phyloP scores from a whole-genome alignment of 2,888 invertebrate genomes.

The Dorcus hopei region DNA sequence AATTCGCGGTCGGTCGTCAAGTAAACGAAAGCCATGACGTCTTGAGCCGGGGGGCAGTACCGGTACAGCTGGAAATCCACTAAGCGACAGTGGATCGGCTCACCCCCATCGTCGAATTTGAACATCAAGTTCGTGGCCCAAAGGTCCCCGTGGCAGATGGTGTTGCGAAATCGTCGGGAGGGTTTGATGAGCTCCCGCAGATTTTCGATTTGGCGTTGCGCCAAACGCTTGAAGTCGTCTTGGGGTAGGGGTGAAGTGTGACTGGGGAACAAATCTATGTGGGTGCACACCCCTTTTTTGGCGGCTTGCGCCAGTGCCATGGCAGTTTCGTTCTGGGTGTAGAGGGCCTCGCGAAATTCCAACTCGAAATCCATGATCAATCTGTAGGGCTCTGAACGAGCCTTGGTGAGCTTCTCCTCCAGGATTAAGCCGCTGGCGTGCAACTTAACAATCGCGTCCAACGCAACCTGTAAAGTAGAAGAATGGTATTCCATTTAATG shows the following conservation, averaged over 20 bases:
- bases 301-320: conserved; percentile 36
- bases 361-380: conserved; percentile 30
- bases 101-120: conserved; percentile 19
- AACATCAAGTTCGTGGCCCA: conserved; percentile 53
- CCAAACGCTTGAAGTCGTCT: conserved; percentile 13
- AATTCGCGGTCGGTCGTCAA: conserved; percentile 25
- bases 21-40: conserved; percentile 29
- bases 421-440: conserved; percentile 41
- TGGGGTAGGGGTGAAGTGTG: neutral
- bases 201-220: too few relatives aligned
- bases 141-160: conserved; percentile 49
- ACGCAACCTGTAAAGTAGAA: too few relatives aligned
- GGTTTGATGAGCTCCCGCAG: conserved; percentile 26
- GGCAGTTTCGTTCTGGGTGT: conserved; percentile 38
- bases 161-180: conserved; percentile 44
- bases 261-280: conserved; percentile 25
- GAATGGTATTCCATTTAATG: too few relatives aligned
- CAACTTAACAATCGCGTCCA: conserved; percentile 31
- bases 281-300: conserved; percentile 36
- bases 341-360: conserved; percentile 45
- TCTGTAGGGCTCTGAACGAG: conserved; percentile 22
- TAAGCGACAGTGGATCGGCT: conserved; percentile 27
- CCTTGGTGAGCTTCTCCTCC: conserved; percentile 33
- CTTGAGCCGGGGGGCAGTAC: conserved; percentile 33
- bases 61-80: conserved; percentile 32